Evolutionary conservation across 2,888 invertebrate species (phyloP).

Genomic region (Chaetoderma sp.): DNA sequence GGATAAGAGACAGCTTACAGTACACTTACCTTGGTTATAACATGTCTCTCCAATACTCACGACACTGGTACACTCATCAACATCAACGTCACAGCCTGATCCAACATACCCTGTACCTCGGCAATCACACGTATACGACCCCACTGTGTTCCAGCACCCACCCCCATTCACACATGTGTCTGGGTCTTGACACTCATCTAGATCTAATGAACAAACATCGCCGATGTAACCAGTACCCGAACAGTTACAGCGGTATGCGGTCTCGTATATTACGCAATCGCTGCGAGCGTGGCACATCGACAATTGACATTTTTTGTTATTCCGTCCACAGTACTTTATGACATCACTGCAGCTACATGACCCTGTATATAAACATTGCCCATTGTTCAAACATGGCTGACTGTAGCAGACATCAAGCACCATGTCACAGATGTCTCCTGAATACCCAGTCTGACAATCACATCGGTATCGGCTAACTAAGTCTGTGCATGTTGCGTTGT

Average conservation of each 20-base stretch:
- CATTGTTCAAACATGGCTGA: slow-evolving; percentile 54
- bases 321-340: slow-evolving; percentile 54
- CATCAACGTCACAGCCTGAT: slow-evolving; percentile 42
- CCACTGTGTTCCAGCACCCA: slow-evolving; percentile 45
- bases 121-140: slow-evolving; percentile 51
- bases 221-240: slow-evolving; percentile 45
- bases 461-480: slow-evolving; percentile 40
- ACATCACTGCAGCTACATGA: slow-evolving; percentile 54
- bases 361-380: slow-evolving; percentile 51
- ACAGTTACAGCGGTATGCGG: slow-evolving; percentile 52
- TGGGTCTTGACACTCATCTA: slow-evolving; percentile 44
- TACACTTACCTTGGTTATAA: slow-evolving; percentile 54
- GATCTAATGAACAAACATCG: slow-evolving; percentile 42
- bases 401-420: slow-evolving; percentile 49
- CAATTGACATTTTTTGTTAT: slow-evolving; percentile 56
- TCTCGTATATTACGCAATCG: slow-evolving; percentile 37
- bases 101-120: slow-evolving; percentile 53
- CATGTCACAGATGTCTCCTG: slow-evolving; percentile 43
- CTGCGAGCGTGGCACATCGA: slow-evolving; percentile 39
- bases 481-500: slow-evolving; percentile 46
- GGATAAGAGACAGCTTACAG: no score
- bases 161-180: slow-evolving; percentile 48
- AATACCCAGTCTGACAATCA: slow-evolving; percentile 46
- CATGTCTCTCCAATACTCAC: no score
- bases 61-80: slow-evolving; percentile 49